These are phyloP conservation scores for Endotricha flammealis DNA, from an alignment of 2,888 invertebrate genomes.

Conservation along the genomic window DNA sequence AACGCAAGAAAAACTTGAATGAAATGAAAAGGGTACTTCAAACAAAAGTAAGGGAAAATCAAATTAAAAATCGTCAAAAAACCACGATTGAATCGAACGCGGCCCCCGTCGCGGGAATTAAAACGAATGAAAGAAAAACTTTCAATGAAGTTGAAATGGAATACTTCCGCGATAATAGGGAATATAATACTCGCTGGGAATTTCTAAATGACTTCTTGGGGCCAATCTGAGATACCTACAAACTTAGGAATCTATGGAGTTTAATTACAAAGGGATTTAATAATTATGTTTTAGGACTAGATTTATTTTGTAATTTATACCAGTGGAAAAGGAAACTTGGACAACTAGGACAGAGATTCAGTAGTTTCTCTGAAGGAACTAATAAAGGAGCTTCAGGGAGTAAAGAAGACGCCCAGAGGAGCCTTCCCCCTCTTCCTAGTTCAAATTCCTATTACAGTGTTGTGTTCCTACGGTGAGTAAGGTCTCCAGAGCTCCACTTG, in stretches of 20 bases:
- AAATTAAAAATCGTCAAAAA: not conserved
- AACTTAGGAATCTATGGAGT: not conserved
- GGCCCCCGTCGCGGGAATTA: not conserved
- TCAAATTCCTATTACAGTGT: too few species aligned
- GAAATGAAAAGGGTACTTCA: not conserved
- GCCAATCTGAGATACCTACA: slow-evolving; percentile 1
- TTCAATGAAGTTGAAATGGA: not conserved
- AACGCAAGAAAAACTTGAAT: not conserved
- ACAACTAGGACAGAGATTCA: too few species aligned
- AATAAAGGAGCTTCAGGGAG: too few species aligned
- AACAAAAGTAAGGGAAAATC: not conserved
- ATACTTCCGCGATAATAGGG: slow-evolving; percentile 8
- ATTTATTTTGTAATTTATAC: too few species aligned
- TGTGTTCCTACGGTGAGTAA: too few species aligned
- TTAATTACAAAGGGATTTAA: too few species aligned
- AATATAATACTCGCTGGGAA: slow-evolving; percentile 8
- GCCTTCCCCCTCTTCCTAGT: too few species aligned
- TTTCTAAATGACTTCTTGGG: slow-evolving; percentile 5
- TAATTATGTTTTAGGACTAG: too few species aligned
- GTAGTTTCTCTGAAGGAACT: too few species aligned
- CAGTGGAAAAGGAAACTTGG: too few species aligned
- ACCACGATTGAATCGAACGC: not conserved
- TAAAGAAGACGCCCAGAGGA: too few species aligned
- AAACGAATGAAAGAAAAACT: slow-evolving; percentile 6
- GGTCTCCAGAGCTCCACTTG: too few species aligned